A percentile compares a stretch with the other conserved stretches of the same genome.
Conservation (phyloP, 1,140 invertebrate species). For the Nasonia vitripennis region DNA sequence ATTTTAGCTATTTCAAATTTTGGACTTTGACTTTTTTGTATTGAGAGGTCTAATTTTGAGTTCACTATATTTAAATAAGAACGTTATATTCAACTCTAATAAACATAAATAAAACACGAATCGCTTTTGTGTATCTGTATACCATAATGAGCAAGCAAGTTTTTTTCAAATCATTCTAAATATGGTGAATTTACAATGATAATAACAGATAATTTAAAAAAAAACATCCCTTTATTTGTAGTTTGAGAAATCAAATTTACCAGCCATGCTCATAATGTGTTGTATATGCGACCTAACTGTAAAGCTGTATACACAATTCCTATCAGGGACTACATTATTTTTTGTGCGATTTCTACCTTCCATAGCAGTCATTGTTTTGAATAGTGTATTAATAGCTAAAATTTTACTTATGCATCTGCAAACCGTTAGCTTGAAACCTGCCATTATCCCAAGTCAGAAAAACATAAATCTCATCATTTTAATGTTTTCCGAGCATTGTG, state of each 20-base stretch:
- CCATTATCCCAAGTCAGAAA: not conserved
- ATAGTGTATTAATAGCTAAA: not conserved
- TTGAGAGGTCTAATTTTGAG: too few relatives aligned
- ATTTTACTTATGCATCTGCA: not conserved
- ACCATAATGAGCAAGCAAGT: too few relatives aligned
- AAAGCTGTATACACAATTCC: not conserved
- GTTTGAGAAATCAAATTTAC: not conserved
- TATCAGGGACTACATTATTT: not conserved
- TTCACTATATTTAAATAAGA: too few relatives aligned
- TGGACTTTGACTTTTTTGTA: not conserved
- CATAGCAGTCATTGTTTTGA: not conserved
- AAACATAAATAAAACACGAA: too few relatives aligned
- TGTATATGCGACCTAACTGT: slow-evolving; percentile 19
- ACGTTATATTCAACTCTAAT: too few relatives aligned
- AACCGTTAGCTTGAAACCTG: not conserved
- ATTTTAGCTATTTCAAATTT: not conserved
- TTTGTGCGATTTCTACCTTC: not conserved
- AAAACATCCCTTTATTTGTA: too few relatives aligned
- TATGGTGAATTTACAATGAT: too few relatives aligned
- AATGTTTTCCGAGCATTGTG: not conserved
- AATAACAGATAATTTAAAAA: too few relatives aligned
- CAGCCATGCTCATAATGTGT: not conserved
- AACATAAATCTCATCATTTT: not conserved
- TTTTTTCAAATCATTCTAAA: too few relatives aligned
- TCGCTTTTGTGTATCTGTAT: too few relatives aligned